These are phyloP conservation scores for Lemur catta DNA, from an alignment of 2,797 vertebrate species.

Conservation along the genomic window DNA sequence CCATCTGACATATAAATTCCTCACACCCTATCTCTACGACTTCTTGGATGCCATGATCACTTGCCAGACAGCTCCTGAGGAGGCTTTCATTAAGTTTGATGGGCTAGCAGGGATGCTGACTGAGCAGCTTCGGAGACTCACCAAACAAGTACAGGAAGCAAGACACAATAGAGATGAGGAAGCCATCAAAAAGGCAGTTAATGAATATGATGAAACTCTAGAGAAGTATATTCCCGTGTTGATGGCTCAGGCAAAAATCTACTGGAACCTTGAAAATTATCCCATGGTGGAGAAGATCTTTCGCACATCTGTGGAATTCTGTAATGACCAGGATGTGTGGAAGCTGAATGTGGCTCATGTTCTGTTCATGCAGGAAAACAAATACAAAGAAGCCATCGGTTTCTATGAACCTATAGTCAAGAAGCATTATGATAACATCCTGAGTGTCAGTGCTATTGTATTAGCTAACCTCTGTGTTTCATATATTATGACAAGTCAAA, in stretches of 20 bases:
- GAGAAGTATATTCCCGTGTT: slow-evolving; percentile 94
- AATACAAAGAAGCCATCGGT: slow-evolving; percentile 94
- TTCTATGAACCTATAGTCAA: slow-evolving; percentile 97
- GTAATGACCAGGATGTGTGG: slow-evolving; percentile 94
- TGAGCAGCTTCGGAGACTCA: slow-evolving; percentile 91
- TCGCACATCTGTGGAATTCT: slow-evolving; percentile 93
- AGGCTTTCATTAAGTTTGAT: slow-evolving; percentile 95
- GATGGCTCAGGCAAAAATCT: slow-evolving; percentile 97
- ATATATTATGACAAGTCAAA: slow-evolving; percentile 96
- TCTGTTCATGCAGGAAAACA: slow-evolving; percentile 96
- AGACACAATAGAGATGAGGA: slow-evolving; percentile 90
- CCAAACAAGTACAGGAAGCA: slow-evolving; percentile 92
- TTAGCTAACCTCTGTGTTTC: slow-evolving; percentile 96
- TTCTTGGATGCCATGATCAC: slow-evolving; percentile 94
- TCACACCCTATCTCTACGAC: slow-evolving; percentile 93
- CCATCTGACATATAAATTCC: slow-evolving; percentile 94
- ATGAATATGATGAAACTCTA: slow-evolving; percentile 90
- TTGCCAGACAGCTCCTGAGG: slow-evolving; percentile 94
- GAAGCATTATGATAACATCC: slow-evolving; percentile 94
- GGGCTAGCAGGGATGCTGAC: slow-evolving; percentile 90
- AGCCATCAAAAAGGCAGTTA: slow-evolving; percentile 88
- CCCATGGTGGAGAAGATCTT: slow-evolving; percentile 96
- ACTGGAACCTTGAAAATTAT: slow-evolving; percentile 96
- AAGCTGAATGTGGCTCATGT: slow-evolving; percentile 96
- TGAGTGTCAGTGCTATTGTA: slow-evolving; percentile 94